Evolutionary conservation across 2,888 invertebrate species (phyloP).

Genomic region (Pogonocherus hispidulus): DNA sequence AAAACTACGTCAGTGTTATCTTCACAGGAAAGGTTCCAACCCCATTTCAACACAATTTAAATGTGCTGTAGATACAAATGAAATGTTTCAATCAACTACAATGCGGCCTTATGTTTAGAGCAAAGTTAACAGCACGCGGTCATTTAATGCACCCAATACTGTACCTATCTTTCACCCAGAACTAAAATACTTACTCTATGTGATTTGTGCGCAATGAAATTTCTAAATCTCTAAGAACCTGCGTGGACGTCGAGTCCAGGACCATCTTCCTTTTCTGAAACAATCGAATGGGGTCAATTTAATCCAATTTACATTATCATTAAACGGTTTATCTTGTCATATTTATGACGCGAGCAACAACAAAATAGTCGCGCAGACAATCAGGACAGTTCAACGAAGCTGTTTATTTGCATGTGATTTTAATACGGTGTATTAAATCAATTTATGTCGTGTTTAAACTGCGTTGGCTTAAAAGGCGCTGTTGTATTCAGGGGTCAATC

Average conservation of each 20-base stretch:
- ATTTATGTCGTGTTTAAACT: background rate
- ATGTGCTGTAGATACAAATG: no score
- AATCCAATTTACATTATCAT: slow-evolving; percentile 8
- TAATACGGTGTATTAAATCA: background rate
- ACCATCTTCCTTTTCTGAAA: slow-evolving; percentile 97
- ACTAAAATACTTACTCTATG: slow-evolving; percentile 86
- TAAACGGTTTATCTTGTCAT: slow-evolving; percentile 1
- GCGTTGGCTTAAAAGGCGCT: background rate
- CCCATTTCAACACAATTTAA: no score
- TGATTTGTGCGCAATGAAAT: slow-evolving; percentile 98
- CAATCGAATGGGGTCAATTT: slow-evolving; percentile 59
- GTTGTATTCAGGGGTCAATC: background rate
- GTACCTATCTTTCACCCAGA: background rate
- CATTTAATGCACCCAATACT: background rate
- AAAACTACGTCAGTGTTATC: no score
- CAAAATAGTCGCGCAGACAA: background rate
- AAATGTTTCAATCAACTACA: no score
- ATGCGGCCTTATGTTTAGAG: background rate
- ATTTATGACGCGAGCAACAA: background rate
- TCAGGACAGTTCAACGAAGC: background rate
- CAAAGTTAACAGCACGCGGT: background rate
- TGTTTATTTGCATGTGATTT: slow-evolving; percentile 15
- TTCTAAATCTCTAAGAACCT: slow-evolving; percentile 97
- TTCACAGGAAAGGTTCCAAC: no score
- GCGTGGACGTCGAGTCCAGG: slow-evolving; percentile 97